Percentiles rank a stretch among this genome's conserved stretches.
Conservation (phyloP, 2,888 invertebrate species). For the Drosophila paranaensis region DNA sequence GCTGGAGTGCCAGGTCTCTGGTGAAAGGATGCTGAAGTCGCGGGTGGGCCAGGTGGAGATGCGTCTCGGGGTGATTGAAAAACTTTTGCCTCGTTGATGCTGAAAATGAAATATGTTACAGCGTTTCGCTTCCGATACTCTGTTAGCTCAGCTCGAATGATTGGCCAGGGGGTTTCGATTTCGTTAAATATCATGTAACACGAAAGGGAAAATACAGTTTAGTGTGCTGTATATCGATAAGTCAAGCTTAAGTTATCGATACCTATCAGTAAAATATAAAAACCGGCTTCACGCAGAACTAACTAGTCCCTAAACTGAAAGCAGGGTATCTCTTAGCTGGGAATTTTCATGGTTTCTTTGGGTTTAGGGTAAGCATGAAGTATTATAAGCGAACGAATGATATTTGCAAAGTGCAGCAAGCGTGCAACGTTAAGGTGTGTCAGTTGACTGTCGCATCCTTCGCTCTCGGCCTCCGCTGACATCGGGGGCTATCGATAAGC, state of each 20-base stretch:
- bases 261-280: neutral
- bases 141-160: neutral
- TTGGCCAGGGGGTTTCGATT: neutral
- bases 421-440: conserved; percentile 29
- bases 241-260: neutral
- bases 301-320: neutral
- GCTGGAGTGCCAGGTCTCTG: neutral
- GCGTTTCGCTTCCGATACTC: conserved; percentile 31
- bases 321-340: neutral
- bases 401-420: conserved; percentile 36
- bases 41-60: conserved; percentile 31
- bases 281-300: too few relatives aligned
- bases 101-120: conserved; percentile 76
- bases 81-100: conserved; percentile 73
- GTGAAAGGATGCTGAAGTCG: conserved; percentile 23
- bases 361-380: neutral
- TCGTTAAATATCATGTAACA: neutral
- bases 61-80: conserved; percentile 70
- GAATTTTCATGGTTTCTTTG: conserved; percentile 5
- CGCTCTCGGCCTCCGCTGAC: neutral
- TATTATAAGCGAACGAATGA: conserved; percentile 6
- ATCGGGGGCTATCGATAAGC: conserved; percentile 54
- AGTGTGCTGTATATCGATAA: neutral
- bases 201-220: neutral
- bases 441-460: conserved; percentile 2